Evolutionary conservation across 2,888 invertebrate species (phyloP), one percentile per base, ranked within the genome.

Genomic region (Cerceris ruficornis): DNA sequence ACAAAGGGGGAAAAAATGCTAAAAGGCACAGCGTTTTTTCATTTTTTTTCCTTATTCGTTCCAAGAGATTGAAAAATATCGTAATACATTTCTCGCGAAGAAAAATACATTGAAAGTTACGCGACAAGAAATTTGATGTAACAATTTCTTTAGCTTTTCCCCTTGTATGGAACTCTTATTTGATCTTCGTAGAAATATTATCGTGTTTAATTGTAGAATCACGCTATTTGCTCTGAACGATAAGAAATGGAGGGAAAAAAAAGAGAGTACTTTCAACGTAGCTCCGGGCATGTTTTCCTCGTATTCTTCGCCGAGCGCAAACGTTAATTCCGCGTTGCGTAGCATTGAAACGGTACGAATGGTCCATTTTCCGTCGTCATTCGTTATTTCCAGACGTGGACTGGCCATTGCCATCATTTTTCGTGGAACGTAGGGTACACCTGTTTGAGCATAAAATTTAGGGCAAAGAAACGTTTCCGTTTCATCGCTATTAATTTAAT

Each of bases 341-440:
- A 95, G 82, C 62, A 95, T 85, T 0, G 95, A 94, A 17, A 93
- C 91, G 68, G 93, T 94, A 81, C 94, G 94, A 41, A 95, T 94
- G 0, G 93, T 93, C 94, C 95, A 95, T 60, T 91, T 91, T 4
- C 94, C 94, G 66, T 93, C 93, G 57, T 94, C 94, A 58, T 91
- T 85, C 15, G 90, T 89, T 41, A 95, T 94, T 91, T 95, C 94
- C 93, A 95, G 92, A 4, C 93, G 88, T 6, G 95, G 95, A 73
- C 94, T 94, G 54, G 95, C 93, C 88, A 94, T 91, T 17, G 92
- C 87, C 94, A 95, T 95, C 94, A 95, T 94, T 93, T 95, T 95
- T 76, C 95, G 93, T 0, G 94, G 94, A 88, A 95, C 92, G 81
- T 93, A 95, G 54, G 95, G 95, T 0, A 95, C 95, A 81, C 95